Percentiles rank a stretch among this genome's conserved stretches.
Evolutionary conservation across 2,113 vertebrate species (phyloP).

Genomic region (Pyrgilauda ruficollis): DNA sequence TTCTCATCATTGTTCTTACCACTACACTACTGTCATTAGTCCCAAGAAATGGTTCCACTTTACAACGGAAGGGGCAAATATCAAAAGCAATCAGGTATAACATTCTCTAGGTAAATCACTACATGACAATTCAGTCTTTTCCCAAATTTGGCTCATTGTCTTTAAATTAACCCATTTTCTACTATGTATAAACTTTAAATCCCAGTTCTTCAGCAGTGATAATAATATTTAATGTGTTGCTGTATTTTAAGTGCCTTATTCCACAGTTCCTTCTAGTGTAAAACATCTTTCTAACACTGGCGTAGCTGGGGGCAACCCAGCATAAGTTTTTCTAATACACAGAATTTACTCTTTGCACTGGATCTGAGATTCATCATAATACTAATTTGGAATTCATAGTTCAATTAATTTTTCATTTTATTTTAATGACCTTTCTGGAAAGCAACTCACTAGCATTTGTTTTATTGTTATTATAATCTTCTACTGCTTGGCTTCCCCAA

Average conservation of each 20-base stretch:
- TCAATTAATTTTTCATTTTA: conserved; percentile 56
- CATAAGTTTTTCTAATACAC: neutral
- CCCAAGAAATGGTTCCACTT: neutral
- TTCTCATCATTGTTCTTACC: neutral
- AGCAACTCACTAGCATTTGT: conserved; percentile 2
- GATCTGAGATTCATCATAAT: neutral
- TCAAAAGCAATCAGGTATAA: neutral
- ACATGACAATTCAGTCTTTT: neutral
- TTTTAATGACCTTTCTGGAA: conserved; percentile 15
- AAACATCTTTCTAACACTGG: neutral
- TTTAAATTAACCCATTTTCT: neutral
- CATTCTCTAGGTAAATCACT: neutral
- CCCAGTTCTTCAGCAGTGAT: neutral
- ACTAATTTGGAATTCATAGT: conserved; percentile 5
- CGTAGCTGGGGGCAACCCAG: neutral
- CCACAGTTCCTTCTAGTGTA: neutral
- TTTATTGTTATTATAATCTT: conserved; percentile 25
- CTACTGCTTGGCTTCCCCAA: neutral
- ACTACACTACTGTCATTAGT: neutral
- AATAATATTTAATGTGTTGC: neutral
- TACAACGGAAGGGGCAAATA: neutral
- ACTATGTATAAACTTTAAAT: neutral
- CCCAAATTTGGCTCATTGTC: neutral
- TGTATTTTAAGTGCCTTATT: neutral
- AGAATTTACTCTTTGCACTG: neutral